Base-by-base conservation (phyloP, 2,888 invertebrate genomes). In the Clistopyga incitator region DNA sequence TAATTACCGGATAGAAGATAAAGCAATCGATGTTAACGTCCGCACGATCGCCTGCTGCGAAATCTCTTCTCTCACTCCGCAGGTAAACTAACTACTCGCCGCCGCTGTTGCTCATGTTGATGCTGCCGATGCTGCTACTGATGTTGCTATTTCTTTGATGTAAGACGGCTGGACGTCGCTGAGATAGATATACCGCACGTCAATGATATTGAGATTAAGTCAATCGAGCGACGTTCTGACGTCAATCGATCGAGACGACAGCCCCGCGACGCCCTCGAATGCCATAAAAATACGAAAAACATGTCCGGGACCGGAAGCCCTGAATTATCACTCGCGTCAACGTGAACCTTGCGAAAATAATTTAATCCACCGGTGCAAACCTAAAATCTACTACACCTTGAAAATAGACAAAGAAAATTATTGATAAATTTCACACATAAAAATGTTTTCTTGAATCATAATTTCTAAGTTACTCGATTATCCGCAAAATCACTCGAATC, bases 1-100 rank as follows among this genome's bases (percentile, higher is more conserved):
- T 87, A 88, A 88, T 88, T 88, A 88, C 82, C 76, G 85, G 85
- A 84, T 80, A 77, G 84, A 81, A 84, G 84, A 87, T 86, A 87
- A 86, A 87, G 85, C 85, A 85, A 87, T 87, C 85, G 72, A 81
- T 81, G 84, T 84, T 85, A 71, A 75, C 77, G 70, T 81, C 61
- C 61, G 74, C 50, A 81, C 71, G 76, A 82, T 82, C 76, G 74
- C 52, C 59, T 52, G 45, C 74, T 76, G 52, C 75, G 81, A 74
- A 82, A 82, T 77, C 75, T 84, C 83, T 80, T 81, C 80, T 61
- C 47, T 15, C 45, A 13, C 42, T 74, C 29, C 23, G 20, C 42
- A n/a, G 29, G 38, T 34, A 61, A 61, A 61, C 29, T 25, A 25
- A 13, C 23, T 61, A n/a, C n/a, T 25, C 25, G 70, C n/a, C 68